Percentiles rank a stretch among this genome's conserved stretches.
Evolutionary conservation across 2,797 vertebrate genomes (phyloP).

Genomic region (Falco rusticolus): DNA sequence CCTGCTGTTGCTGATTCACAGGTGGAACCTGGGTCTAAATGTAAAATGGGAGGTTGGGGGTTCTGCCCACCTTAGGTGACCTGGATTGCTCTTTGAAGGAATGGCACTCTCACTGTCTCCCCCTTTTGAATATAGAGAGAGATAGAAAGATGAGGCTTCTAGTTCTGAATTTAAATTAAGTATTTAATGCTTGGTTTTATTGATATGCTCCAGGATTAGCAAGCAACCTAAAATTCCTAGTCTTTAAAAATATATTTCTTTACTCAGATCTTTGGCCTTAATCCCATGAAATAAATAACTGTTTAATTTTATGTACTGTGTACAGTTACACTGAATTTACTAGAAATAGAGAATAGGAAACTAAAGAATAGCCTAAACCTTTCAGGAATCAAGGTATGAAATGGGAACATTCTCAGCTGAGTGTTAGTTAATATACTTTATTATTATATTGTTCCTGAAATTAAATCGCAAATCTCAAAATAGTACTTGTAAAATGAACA

Average conservation of each 20-base stretch:
- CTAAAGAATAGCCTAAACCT: background rate
- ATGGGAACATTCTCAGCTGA: background rate
- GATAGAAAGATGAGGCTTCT: background rate
- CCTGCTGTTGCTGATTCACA: background rate
- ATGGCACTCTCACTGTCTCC: background rate
- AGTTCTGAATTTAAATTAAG: background rate
- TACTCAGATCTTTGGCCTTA: background rate
- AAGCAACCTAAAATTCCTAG: background rate
- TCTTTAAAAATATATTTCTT: background rate
- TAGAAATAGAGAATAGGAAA: background rate
- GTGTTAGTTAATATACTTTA: constrained; percentile 13
- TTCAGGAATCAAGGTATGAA: background rate
- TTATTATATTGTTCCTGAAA: background rate
- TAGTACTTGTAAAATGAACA: background rate
- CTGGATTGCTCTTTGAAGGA: background rate
- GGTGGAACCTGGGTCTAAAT: background rate
- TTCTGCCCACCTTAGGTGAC: background rate
- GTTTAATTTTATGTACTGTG: background rate
- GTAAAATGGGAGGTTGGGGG: background rate
- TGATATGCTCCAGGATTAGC: background rate
- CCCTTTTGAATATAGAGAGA: background rate
- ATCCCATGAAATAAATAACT: background rate
- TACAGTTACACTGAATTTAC: background rate
- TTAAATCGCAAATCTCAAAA: constrained; percentile 35
- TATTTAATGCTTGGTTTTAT: background rate